phyloP scores from a whole-genome alignment of 2,797 vertebrate genomes.

The Galaxias olidus region DNA sequence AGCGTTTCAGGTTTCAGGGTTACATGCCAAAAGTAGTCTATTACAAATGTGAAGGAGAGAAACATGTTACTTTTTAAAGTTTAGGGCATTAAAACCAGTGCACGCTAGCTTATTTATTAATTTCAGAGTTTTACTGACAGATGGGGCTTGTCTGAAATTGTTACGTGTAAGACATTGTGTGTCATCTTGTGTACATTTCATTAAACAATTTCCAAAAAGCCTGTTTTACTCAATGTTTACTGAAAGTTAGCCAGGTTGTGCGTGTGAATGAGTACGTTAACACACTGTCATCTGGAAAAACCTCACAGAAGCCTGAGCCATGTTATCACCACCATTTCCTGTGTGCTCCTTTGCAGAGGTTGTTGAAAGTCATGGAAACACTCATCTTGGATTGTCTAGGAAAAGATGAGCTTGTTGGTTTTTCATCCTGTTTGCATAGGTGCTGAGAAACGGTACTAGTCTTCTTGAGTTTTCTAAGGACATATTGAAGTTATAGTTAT shows the following conservation, averaged over 20 bases:
- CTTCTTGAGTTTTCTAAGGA: conserved; percentile 11
- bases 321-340: conserved; percentile 20
- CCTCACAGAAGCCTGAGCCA: conserved; percentile 10
- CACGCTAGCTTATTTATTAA: conserved; percentile 19
- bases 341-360: conserved; percentile 21
- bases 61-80: conserved; percentile 35
- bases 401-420: conserved; percentile 4
- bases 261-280: conserved; percentile 1
- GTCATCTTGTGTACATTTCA: neutral
- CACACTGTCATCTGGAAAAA: conserved; percentile 27
- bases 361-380: conserved; percentile 7
- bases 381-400: neutral
- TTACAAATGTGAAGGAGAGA: conserved; percentile 20
- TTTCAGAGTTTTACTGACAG: conserved; percentile 29
- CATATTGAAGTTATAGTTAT: neutral
- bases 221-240: neutral
- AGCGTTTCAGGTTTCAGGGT: neutral
- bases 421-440: neutral
- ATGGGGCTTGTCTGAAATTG: neutral
- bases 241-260: conserved; percentile 25
- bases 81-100: conserved; percentile 32
- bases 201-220: neutral
- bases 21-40: conserved; percentile 33
- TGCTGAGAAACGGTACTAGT: neutral
- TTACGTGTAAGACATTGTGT: neutral